Evolutionary conservation across 1,140 invertebrate genomes (phyloP).

Genomic region (Drosophila athabasca): DNA sequence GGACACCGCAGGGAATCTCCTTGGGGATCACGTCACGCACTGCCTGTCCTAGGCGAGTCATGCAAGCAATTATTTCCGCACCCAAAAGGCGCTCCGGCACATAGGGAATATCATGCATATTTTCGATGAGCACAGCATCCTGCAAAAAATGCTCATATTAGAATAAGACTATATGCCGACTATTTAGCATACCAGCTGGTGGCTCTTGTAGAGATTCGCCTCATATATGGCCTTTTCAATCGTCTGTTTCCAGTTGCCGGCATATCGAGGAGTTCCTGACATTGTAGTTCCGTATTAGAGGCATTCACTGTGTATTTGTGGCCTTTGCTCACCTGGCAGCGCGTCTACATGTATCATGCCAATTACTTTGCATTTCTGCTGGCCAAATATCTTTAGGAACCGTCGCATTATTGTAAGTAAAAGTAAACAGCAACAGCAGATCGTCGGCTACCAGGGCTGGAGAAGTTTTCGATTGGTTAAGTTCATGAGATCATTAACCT

Average conservation of each 20-base stretch:
- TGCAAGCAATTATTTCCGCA: conserved; percentile 89
- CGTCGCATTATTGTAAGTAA: conserved; percentile 71
- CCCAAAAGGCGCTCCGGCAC: conserved; percentile 85
- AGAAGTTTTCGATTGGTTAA: not conserved
- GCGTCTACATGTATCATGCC: conserved; percentile 91
- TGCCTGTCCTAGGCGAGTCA: conserved; percentile 87
- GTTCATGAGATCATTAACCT: no score
- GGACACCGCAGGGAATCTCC: conserved; percentile 86
- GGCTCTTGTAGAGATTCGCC: conserved; percentile 64
- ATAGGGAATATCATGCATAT: conserved; percentile 95
- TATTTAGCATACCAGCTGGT: conserved; percentile 38
- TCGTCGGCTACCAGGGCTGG: conserved; percentile 27
- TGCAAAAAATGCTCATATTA: conserved; percentile 67
- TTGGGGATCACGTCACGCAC: conserved; percentile 84
- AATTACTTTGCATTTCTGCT: conserved; percentile 85
- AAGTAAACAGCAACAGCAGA: conserved; percentile 21
- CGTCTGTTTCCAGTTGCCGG: conserved; percentile 64
- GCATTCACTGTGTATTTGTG: not conserved
- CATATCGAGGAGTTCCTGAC: conserved; percentile 74
- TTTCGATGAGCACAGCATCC: conserved; percentile 92
- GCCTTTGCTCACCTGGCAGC: conserved; percentile 86
- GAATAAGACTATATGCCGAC: not conserved
- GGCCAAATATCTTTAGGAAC: conserved; percentile 82
- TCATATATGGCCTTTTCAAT: conserved; percentile 68
- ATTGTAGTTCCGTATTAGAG: conserved; percentile 17